Evolutionary conservation across 2,797 vertebrate species (phyloP).

Genomic region (Sebastes minor): DNA sequence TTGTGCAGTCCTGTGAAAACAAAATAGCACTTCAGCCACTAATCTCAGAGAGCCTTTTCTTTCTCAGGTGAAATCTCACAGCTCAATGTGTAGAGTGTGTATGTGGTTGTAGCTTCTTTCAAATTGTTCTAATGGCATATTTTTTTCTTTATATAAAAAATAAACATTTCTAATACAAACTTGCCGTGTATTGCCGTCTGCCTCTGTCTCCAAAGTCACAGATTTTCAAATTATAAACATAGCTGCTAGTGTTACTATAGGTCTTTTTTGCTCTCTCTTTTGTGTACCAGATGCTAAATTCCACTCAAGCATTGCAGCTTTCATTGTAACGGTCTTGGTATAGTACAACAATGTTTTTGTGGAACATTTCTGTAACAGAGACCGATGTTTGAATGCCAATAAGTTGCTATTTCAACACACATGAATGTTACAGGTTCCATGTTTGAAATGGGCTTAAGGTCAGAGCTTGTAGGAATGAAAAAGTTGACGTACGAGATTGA

Average conservation of each 20-base stretch:
- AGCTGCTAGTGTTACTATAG: not conserved
- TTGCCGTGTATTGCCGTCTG: not conserved
- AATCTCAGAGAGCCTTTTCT: not conserved
- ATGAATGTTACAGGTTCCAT: not conserved
- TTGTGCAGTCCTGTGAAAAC: slow-evolving; percentile 92
- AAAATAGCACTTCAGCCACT: slow-evolving; percentile 19
- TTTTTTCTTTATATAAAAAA: not conserved
- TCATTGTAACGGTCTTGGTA: not conserved
- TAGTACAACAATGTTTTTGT: not conserved
- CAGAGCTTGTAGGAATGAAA: not conserved
- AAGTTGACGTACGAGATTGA: slow-evolving; percentile 88
- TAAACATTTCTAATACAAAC: not conserved
- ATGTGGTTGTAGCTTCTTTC: not conserved
- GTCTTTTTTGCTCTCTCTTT: not conserved
- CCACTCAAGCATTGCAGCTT: not conserved
- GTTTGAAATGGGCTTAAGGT: not conserved
- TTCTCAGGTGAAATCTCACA: not conserved
- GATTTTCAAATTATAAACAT: not conserved
- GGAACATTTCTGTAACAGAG: not conserved
- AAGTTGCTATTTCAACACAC: not conserved
- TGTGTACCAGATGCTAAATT: not conserved
- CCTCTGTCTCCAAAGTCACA: not conserved
- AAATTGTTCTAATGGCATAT: not conserved
- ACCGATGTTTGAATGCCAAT: not conserved
- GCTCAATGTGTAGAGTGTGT: not conserved